phyloP scores from a whole-genome alignment of 2,888 invertebrate species.

The Adela reaumurella region DNA sequence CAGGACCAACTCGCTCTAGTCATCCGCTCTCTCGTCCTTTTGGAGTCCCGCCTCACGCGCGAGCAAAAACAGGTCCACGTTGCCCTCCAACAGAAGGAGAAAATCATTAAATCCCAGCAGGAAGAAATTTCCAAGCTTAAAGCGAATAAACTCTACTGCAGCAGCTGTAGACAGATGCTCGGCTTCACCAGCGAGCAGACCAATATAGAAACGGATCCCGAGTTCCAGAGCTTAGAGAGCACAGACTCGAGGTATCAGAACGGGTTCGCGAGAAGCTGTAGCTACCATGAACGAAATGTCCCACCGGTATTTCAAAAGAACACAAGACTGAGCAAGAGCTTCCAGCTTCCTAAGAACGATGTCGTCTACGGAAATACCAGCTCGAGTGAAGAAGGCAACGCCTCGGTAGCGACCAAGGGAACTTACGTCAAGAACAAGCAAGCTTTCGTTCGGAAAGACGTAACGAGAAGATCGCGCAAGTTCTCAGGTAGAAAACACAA shows the following conservation, averaged over 20 bases:
- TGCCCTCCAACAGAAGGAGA: constrained; percentile 67
- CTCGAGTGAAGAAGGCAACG: constrained; percentile 50
- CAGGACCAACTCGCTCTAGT: constrained; percentile 71
- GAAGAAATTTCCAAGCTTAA: constrained; percentile 65
- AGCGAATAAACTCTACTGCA: constrained; percentile 46
- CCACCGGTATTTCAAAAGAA: constrained; percentile 52
- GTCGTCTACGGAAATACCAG: constrained; percentile 44
- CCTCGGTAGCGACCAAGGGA: constrained; percentile 37
- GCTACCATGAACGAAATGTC: constrained; percentile 48
- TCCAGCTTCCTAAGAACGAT: constrained; percentile 46
- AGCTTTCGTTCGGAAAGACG: constrained; percentile 47
- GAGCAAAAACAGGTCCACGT: constrained; percentile 70
- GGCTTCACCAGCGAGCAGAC: constrained; percentile 53
- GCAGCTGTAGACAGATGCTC: constrained; percentile 47
- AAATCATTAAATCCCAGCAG: constrained; percentile 66
- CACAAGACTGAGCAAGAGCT: constrained; percentile 50
- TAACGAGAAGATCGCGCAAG: constrained; percentile 47
- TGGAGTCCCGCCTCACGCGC: constrained; percentile 68
- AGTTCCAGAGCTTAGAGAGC: constrained; percentile 51
- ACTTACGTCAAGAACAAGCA: constrained; percentile 60
- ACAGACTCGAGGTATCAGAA: constrained; percentile 49
- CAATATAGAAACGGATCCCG: constrained; percentile 51
- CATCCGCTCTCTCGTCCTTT: constrained; percentile 64
- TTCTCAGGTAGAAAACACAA: constrained; percentile 47
- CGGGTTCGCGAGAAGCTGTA: constrained; percentile 45